Conservation (phyloP, 2,888 invertebrate species). For the Macaria liturata region DNA sequence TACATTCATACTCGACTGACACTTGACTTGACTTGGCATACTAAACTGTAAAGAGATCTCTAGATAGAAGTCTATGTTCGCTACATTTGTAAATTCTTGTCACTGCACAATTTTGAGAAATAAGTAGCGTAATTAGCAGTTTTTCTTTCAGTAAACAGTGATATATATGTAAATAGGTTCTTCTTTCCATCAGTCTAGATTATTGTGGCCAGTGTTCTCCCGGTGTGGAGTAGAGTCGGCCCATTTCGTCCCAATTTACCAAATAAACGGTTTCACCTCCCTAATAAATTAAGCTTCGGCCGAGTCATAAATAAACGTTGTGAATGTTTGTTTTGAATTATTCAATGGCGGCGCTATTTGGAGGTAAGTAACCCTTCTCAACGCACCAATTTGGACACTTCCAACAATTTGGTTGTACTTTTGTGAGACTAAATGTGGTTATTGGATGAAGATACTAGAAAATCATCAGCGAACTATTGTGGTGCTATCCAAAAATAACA, state of each 20-base stretch:
- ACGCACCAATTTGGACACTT: constrained; percentile 24
- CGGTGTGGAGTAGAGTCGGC: background rate
- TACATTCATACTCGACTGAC: no score
- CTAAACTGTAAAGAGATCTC: background rate
- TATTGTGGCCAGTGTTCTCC: no score
- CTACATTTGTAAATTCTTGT: constrained; percentile 12
- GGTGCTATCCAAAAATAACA: no score
- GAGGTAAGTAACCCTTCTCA: constrained; percentile 39
- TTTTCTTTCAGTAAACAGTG: no score
- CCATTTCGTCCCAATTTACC: constrained; percentile 25
- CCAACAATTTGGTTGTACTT: constrained; percentile 9
- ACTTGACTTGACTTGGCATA: no score
- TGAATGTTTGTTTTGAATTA: constrained; percentile 39
- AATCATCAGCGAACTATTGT: no score
- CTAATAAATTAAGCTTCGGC: constrained; percentile 29
- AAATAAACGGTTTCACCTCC: constrained; percentile 23
- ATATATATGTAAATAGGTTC: no score
- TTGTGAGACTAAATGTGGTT: background rate
- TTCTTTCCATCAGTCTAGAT: no score
- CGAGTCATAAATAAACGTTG: constrained; percentile 33
- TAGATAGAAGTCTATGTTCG: constrained; percentile 2
- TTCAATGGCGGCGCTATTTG: constrained; percentile 40
- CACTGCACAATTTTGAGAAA: constrained; percentile 11
- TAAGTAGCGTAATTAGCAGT: no score
- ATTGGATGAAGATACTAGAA: no score